Evolutionary conservation across 2,888 invertebrate species (phyloP).

Genomic region (Drosophila nr. perissopoda): DNA sequence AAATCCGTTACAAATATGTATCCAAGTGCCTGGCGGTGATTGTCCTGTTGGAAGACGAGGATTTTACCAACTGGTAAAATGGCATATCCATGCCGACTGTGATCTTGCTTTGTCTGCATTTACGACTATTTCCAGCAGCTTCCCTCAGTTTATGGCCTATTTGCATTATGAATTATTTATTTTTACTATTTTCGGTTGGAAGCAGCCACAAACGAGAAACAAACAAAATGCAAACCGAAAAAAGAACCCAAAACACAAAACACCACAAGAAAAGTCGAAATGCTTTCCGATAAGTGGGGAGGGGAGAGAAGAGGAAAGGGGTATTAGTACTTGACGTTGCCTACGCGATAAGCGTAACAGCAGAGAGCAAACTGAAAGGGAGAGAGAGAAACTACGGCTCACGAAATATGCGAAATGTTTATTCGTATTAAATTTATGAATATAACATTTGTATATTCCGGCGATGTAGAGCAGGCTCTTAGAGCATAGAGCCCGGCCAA

Average conservation of each 20-base stretch:
- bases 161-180: constrained; percentile 81
- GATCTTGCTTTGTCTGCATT: constrained; percentile 37
- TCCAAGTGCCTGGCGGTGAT: constrained; percentile 2
- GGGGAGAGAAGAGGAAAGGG: background rate
- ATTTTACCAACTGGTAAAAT: background rate
- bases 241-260: constrained; percentile 32
- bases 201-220: constrained; percentile 30
- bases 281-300: constrained; percentile 37
- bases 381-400: constrained; percentile 38
- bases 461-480: constrained; percentile 47
- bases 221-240: constrained; percentile 32
- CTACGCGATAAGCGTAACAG: constrained; percentile 60
- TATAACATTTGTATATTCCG: constrained; percentile 68
- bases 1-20: constrained; percentile 5
- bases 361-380: constrained; percentile 9
- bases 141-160: constrained; percentile 66
- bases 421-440: constrained; percentile 78
- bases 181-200: constrained; percentile 62
- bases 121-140: constrained; percentile 41
- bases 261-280: constrained; percentile 41
- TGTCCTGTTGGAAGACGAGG: background rate
- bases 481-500: constrained; percentile 39
- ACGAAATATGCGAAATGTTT: constrained; percentile 75
- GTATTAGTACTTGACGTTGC: constrained; percentile 56
- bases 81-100: constrained; percentile 1